Evolutionary conservation across 1,140 invertebrate species (phyloP).

Genomic region (Rhagoletis pomonella): DNA sequence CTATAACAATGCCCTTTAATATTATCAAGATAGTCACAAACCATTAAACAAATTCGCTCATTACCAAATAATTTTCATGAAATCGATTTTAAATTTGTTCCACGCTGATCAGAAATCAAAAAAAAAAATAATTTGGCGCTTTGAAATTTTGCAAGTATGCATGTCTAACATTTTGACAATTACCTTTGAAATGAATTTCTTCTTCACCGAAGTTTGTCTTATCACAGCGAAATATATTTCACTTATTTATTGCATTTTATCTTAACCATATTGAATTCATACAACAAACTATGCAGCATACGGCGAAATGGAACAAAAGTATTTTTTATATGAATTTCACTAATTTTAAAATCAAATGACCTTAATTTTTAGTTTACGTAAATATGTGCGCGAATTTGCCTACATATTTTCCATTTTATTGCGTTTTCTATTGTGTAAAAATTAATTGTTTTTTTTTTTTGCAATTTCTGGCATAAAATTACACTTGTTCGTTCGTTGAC

Average conservation of each 20-base stretch:
- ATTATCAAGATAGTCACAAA: too few species aligned
- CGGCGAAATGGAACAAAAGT: neutral
- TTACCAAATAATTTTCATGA: too few species aligned
- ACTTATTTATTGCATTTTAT: conserved; percentile 6
- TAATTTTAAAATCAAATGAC: neutral
- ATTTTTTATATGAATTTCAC: neutral
- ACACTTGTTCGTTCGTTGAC: conserved; percentile 25
- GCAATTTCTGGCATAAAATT: conserved; percentile 38
- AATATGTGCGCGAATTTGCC: too few species aligned
- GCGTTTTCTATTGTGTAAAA: conserved; percentile 2
- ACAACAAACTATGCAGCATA: neutral
- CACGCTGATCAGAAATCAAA: neutral
- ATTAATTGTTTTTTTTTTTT: neutral
- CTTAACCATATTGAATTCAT: neutral
- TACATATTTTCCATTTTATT: neutral
- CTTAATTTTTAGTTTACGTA: too few species aligned
- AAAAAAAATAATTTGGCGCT: neutral
- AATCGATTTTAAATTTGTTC: neutral
- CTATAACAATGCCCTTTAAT: too few species aligned
- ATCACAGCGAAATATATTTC: conserved; percentile 15
- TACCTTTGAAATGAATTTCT: neutral
- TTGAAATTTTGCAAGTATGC: neutral
- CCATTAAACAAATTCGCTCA: neutral
- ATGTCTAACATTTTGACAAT: neutral
- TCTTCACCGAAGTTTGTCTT: neutral